These are phyloP conservation scores for Octodon degus DNA, from an alignment of 2,113 vertebrate genomes.

Conservation along the genomic window DNA sequence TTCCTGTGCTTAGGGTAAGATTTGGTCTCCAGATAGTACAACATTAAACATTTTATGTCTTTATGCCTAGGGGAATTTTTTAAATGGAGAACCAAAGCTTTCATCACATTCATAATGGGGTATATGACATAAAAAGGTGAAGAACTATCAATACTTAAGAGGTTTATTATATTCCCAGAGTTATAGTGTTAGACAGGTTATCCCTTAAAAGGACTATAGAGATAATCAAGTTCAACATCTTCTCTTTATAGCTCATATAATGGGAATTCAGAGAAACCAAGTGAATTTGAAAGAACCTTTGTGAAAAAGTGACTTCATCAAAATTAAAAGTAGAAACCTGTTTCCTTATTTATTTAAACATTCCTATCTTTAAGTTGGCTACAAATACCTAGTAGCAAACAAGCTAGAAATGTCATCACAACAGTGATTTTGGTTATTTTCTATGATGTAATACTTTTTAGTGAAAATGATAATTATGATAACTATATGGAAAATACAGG, in stretches of 20 bases:
- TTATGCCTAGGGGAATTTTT: background rate
- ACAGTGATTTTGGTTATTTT: conserved; percentile 17
- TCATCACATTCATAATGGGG: background rate
- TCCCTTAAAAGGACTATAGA: background rate
- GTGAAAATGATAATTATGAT: conserved; percentile 58
- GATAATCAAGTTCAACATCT: background rate
- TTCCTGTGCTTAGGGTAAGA: background rate
- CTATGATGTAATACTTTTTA: conserved; percentile 34
- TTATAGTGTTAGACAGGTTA: background rate
- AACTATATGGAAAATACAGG: conserved; percentile 37
- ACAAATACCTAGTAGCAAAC: conserved; percentile 10
- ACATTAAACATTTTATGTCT: background rate
- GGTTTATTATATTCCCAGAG: background rate
- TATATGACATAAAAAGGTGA: background rate
- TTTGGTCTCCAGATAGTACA: background rate
- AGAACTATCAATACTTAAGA: background rate
- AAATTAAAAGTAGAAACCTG: background rate
- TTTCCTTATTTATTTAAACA: conserved; percentile 10
- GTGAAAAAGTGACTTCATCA: conserved; percentile 4
- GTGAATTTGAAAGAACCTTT: background rate
- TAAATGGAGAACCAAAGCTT: conserved; percentile 41
- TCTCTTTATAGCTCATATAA: background rate
- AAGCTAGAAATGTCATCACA: background rate
- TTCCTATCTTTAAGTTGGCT: background rate
- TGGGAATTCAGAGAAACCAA: background rate